Evolutionary conservation across 1,140 invertebrate genomes (phyloP).

Genomic region (Nephila pilipes): DNA sequence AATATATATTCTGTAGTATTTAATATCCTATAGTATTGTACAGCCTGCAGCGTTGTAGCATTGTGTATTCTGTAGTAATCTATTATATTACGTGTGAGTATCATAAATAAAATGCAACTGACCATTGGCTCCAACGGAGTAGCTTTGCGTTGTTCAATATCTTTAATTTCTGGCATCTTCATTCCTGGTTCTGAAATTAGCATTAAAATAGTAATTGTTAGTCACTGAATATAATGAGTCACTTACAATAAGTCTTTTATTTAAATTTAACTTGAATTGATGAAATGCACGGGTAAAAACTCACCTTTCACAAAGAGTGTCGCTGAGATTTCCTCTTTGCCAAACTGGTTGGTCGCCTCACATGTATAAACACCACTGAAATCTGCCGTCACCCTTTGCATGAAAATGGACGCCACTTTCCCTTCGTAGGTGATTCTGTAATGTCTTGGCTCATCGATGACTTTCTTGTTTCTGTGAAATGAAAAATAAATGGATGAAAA

Average conservation of each 20-base stretch:
- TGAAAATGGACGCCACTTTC: constrained; percentile 87
- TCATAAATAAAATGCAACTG: background rate
- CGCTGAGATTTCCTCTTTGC: constrained; percentile 90
- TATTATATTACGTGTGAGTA: too few relatives aligned
- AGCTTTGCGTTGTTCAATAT: constrained; percentile 8
- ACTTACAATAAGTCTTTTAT: background rate
- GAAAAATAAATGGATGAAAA: background rate
- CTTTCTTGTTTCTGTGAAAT: constrained; percentile 84
- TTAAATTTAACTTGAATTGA: background rate
- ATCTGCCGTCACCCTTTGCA: constrained; percentile 87
- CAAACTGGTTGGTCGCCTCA: constrained; percentile 90
- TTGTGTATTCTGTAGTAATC: too few relatives aligned
- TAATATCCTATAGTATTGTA: too few relatives aligned
- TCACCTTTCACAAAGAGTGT: constrained; percentile 85
- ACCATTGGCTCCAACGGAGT: constrained; percentile 57
- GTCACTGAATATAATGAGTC: background rate
- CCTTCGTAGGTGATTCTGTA: constrained; percentile 90
- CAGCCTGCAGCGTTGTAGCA: too few relatives aligned
- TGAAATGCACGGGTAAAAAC: background rate
- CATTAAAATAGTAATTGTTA: background rate
- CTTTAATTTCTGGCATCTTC: constrained; percentile 71
- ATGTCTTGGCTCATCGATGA: constrained; percentile 87
- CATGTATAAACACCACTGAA: constrained; percentile 89
- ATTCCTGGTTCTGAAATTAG: constrained; percentile 62
- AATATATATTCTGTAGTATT: too few relatives aligned